Conservation (phyloP, 2,113 vertebrate genomes). For the Chionomys nivalis region DNA sequence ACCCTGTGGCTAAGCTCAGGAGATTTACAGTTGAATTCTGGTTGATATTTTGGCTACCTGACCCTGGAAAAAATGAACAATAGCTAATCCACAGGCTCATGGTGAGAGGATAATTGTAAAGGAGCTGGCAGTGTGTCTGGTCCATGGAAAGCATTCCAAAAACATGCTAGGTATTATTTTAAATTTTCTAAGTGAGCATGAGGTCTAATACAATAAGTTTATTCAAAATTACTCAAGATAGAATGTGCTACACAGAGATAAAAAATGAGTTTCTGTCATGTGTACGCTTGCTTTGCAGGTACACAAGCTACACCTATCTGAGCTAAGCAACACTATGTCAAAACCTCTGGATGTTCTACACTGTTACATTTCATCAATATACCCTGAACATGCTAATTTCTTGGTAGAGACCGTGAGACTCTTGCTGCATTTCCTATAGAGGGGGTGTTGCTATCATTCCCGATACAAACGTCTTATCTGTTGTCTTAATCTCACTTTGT, state of each 20-base stretch:
- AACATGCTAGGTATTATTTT: constrained; percentile 29
- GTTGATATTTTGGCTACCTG: constrained; percentile 34
- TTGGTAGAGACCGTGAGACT: background rate
- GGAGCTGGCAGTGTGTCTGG: background rate
- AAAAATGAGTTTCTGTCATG: background rate
- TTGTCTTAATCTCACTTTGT: background rate
- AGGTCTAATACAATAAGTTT: constrained; percentile 14
- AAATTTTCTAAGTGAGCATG: constrained; percentile 26
- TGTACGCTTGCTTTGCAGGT: background rate
- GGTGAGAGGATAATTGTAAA: background rate
- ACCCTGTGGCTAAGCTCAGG: background rate
- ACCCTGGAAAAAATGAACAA: background rate
- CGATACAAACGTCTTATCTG: background rate
- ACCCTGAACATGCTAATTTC: background rate
- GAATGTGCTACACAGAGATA: background rate
- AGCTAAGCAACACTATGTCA: background rate
- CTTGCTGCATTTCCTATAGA: background rate
- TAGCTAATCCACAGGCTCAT: background rate
- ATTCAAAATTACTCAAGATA: constrained; percentile 48
- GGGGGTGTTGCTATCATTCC: background rate
- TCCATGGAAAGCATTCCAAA: background rate
- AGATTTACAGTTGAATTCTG: constrained; percentile 33
- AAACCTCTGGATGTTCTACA: background rate
- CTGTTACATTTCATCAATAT: background rate
- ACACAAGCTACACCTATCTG: background rate